Base-by-base conservation (phyloP, 2,888 invertebrate genomes). In the Acleris emargana region DNA sequence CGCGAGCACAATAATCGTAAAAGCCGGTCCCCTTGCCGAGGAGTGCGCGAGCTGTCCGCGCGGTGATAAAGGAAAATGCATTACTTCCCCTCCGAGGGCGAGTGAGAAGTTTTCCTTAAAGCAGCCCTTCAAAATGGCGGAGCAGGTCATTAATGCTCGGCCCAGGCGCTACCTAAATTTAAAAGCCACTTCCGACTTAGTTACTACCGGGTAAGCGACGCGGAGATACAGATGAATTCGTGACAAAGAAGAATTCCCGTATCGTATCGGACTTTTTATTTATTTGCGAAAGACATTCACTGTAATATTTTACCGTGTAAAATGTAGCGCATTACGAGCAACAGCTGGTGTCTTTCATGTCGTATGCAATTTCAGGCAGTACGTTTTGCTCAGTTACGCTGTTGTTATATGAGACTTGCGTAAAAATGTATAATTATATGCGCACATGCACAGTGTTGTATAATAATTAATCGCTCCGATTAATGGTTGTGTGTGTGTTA, bases 21-120 rank as follows among this genome's bases (percentile, higher is more conserved):
- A 92, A 89, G 81, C 78, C 76, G 78, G 79, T 77, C 86, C 88
- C 88, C 88, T 86, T 80, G 82, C 81, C 81, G 85, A 86, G 81
- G 80, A 87, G 84, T 84, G 79, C 81, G 84, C 82, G 82, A 89
- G 87, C 88, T 89, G 91, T 89, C 89, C 86, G 84, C 87, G 77
- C 76, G 82, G 85, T 83, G 88, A 91, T 91, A 91, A 91, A 91
- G 86, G 88, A 87, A 91, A 91, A 91, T 88, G 90, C 91, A 91
- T 91, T 91, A 89, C 89, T 86, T 90, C 87, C 90, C 88, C 78
- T 76, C 76, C 74, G 82, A 82, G 82, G 81, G 84, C 71, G 79
- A 76, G 72, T 71, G 69, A 82, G 81, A 81, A 81, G 81, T 82
- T 86, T 88, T 86, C 83, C 86, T 87, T 76, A 81, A 87, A 87